These are phyloP conservation scores for Incurvaria masculella DNA, from an alignment of 2,888 invertebrate genomes.

Conservation along the genomic window DNA sequence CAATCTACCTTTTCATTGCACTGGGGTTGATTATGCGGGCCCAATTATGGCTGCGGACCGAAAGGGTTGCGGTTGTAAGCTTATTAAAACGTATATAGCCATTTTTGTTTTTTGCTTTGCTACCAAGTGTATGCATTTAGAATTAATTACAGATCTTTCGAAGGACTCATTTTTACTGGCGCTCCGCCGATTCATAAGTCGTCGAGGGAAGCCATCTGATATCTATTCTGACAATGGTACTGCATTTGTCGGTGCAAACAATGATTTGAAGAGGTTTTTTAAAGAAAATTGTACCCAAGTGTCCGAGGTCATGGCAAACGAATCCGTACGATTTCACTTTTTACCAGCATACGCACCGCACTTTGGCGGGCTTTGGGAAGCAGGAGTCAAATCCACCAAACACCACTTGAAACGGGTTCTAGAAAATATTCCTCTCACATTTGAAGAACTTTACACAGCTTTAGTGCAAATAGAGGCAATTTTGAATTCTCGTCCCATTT, in stretches of 20 bases:
- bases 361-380: too few relatives aligned
- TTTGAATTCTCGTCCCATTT: too few relatives aligned
- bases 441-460: too few relatives aligned
- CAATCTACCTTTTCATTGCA: conserved; percentile 6
- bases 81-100: conserved; percentile 16
- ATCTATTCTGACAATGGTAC: conserved; percentile 21
- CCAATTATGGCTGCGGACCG: conserved; percentile 4
- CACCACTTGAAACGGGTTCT: too few relatives aligned
- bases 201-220: conserved; percentile 20
- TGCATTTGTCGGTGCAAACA: conserved; percentile 19
- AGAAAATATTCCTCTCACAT: too few relatives aligned
- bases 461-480: too few relatives aligned
- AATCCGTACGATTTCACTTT: conserved; percentile 19
- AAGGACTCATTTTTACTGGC: conserved; percentile 19
- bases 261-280: conserved; percentile 16
- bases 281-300: conserved; percentile 8
- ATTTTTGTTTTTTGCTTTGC: conserved; percentile 17
- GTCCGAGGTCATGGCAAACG: conserved; percentile 16
- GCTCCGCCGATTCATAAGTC: conserved; percentile 18
- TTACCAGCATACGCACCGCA: conserved; percentile 18
- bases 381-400: too few relatives aligned
- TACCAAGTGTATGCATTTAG: conserved; percentile 19
- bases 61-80: conserved; percentile 11
- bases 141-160: conserved; percentile 18
- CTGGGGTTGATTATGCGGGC: conserved; percentile 8